Base-by-base conservation (phyloP, 2,888 invertebrate species). In the Melinopterus prodromus region DNA sequence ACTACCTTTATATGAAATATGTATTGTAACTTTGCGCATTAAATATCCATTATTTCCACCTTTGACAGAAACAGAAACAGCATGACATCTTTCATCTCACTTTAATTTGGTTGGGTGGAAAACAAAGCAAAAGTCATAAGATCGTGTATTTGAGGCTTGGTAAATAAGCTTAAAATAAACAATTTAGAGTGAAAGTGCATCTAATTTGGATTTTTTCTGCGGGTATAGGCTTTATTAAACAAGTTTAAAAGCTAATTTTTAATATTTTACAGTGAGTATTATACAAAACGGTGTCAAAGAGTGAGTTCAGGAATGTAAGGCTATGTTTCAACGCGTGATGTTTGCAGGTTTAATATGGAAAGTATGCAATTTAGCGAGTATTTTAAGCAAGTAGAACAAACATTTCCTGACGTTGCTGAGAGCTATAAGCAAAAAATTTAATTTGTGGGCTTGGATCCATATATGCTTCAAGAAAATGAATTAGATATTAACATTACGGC, bases 1-100 rank as follows among this genome's bases (percentile, higher is more conserved):
- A 74, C 36, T 74, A 74, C 36, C 26, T 74, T 74, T 74, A 74
- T 74, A 74, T 36, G 16, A 74, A 74, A 74, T 74, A 35, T 74
- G 74, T 26, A 26, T 74, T 35, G 16, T 72, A 35, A 74, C 16
- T 74, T 26, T 36, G 16, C 16, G 16, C 12, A 26, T 70, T 9
- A 16, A 72, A 72, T 72, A 26, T 53, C 53, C 53, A 53, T 53
- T 6, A 53, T 53, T 53, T 53, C 5, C 7, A 53, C 12, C 3
- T 53, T 53, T 53, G 53, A 4, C 53, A 12, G 53, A 53, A 53
- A 53, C 53, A 53, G 53, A 53, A 6, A 53, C 53, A 6, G 53
- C 53, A 53, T 12, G 53, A 53, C 53, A 72, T 26, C n/a, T n/a
- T n/a, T n/a, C n/a, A n/a, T n/a, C n/a, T n/a, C n/a, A n/a, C n/a